phyloP scores from a whole-genome alignment of 2,797 vertebrate genomes.

The Taenioides sp. region DNA sequence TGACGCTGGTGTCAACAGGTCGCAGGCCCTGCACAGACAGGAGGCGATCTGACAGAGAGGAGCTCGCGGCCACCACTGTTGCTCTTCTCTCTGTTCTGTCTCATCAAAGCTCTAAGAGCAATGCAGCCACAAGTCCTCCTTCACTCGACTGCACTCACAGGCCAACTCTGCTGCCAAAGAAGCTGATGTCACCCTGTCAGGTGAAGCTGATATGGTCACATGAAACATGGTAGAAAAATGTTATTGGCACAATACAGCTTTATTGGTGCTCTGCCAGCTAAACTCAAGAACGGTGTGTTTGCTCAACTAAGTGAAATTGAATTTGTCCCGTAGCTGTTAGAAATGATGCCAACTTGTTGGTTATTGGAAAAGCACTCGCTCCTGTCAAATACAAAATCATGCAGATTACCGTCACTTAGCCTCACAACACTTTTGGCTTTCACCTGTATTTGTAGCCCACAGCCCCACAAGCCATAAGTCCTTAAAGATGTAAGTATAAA shows the following conservation, averaged over 20 bases:
- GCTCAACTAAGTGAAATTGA: neutral
- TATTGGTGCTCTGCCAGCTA: neutral
- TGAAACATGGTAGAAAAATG: no score
- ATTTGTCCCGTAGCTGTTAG: neutral
- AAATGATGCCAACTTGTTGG: neutral
- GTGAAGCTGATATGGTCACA: neutral
- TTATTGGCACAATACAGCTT: no score
- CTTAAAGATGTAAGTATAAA: slow-evolving; percentile 19
- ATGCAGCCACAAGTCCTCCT: slow-evolving; percentile 39
- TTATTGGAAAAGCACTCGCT: neutral
- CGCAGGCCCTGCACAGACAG: slow-evolving; percentile 47
- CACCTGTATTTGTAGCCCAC: slow-evolving; percentile 19
- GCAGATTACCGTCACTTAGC: slow-evolving; percentile 6
- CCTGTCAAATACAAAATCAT: neutral
- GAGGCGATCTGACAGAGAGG: slow-evolving; percentile 46
- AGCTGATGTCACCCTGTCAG: no score
- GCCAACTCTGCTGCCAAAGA: neutral
- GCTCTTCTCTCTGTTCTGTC: slow-evolving; percentile 53
- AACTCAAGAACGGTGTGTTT: neutral
- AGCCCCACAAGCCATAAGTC: neutral
- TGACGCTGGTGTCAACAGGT: slow-evolving; percentile 57
- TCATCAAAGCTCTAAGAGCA: slow-evolving; percentile 48
- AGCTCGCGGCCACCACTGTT: slow-evolving; percentile 46
- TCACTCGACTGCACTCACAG: slow-evolving; percentile 18
- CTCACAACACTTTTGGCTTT: slow-evolving; percentile 5